These are phyloP conservation scores for Eustalomyia histrio DNA, from an alignment of 2,888 invertebrate genomes.

Conservation along the genomic window DNA sequence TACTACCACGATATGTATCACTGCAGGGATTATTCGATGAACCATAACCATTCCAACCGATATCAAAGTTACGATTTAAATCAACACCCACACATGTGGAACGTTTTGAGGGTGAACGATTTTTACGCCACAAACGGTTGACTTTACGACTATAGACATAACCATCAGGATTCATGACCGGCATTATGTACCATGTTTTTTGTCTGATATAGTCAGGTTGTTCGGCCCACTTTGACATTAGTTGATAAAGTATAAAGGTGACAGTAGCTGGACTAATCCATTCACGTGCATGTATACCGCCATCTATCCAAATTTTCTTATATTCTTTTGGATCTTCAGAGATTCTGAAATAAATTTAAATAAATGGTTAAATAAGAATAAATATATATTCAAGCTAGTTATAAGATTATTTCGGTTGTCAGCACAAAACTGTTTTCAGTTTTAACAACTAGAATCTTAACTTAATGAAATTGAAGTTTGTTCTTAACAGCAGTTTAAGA, in stretches of 20 bases:
- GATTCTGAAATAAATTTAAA: conserved; percentile 79
- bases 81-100: conserved; percentile 86
- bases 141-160: conserved; percentile 90
- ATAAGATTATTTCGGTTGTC: too few species aligned
- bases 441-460: too few species aligned
- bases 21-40: conserved; percentile 83
- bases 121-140: conserved; percentile 92
- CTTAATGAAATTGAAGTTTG: too few species aligned
- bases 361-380: too few species aligned
- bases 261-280: conserved; percentile 92
- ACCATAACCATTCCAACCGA: conserved; percentile 90
- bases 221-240: conserved; percentile 84
- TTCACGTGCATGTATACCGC: conserved; percentile 92
- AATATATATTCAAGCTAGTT: too few species aligned
- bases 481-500: too few species aligned
- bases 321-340: conserved; percentile 84
- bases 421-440: too few species aligned
- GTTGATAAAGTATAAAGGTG: conserved; percentile 86
- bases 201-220: conserved; percentile 85
- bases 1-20: conserved; percentile 88
- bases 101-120: conserved; percentile 80
- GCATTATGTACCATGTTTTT: conserved; percentile 90
- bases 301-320: conserved; percentile 87
- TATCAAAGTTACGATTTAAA: conserved; percentile 92
- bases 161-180: conserved; percentile 90